These are phyloP conservation scores for Anas platyrhynchos DNA, from an alignment of 2,113 vertebrate genomes.

Conservation along the genomic window DNA sequence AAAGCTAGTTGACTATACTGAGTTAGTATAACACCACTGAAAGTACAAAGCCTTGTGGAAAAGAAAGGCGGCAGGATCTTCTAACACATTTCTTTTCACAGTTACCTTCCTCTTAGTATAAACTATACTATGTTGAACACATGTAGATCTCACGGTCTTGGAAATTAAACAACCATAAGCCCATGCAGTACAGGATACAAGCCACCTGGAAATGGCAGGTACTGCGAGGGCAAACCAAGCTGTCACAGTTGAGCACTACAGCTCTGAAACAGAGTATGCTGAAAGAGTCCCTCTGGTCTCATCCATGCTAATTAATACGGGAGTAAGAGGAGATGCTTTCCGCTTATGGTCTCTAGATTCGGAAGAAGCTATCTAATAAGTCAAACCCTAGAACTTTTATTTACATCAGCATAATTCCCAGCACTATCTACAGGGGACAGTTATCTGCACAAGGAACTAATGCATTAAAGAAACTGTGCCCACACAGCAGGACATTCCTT, in stretches of 20 bases:
- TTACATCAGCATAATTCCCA: not conserved
- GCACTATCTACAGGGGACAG: not conserved
- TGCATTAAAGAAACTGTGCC: not conserved
- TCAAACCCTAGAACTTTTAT: not conserved
- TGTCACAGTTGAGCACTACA: not conserved
- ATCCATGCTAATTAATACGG: not conserved
- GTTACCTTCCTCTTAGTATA: not conserved
- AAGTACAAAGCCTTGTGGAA: not conserved
- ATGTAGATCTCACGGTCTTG: not conserved
- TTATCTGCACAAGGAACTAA: not conserved
- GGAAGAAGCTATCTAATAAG: not conserved
- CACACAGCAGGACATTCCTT: not conserved
- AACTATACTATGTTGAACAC: not conserved
- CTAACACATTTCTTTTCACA: not conserved
- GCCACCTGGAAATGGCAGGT: not conserved
- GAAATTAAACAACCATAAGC: not conserved
- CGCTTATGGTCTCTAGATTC: not conserved
- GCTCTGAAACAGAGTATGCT: not conserved
- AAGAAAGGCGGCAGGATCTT: not conserved
- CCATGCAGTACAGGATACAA: not conserved
- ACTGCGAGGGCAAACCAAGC: not conserved
- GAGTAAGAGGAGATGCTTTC: not conserved
- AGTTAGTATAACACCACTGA: not conserved
- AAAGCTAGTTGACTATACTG: not conserved
- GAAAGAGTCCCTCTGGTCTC: not conserved